Base-by-base conservation (phyloP, 37 sponge, comb jelly and placozoan genomes). In the Chondrilla cf. caribensis region DNA sequence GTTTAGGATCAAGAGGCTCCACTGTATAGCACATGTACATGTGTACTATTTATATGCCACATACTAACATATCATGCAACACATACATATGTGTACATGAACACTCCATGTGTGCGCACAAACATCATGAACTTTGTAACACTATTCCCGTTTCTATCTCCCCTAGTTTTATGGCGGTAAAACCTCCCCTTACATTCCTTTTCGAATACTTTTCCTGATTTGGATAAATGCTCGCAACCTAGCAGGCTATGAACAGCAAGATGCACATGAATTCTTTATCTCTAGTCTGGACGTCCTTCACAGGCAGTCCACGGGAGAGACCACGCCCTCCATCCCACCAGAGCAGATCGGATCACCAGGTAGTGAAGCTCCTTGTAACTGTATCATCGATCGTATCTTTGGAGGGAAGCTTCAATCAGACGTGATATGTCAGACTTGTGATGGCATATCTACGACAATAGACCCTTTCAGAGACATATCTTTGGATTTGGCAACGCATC, bases 211-310 rank as follows among this genome's bases (percentile, higher is more conserved):
- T 29, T 92, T 93, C 54, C 84, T 98, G 14, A 86, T 98, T 9
- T 98, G 99, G 99, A 96, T 89, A 22, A 89, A 98, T 54, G 99
- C 99, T 21, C 86, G 90, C 32, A 92, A 91, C 55, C 85, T 98
- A 78, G 99, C 99, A 4, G 99, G 99, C 58, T 96, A 98, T 59
- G 97, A 96, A 81, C 99, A 98, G 70, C 99, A 98, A 55, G 99
- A 98, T 54, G 99, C 99, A 0, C 99, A 98, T 81, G 99, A 98
- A 80, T 98, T 98, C 89, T 93, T 98, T 84, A 98, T 98, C 15
- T 82, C 98, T 18, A 83, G 87, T 43, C 77, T 93, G 44, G 95
- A 96, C 41, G 87, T 96, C 2, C 95, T 98, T 4, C 99, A 98
- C 81, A 84, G 79, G 41, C 99, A 98, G 86, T 86, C 88, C 0